phyloP scores from a whole-genome alignment of 2,888 invertebrate genomes.

The Torymus tubicola region DNA sequence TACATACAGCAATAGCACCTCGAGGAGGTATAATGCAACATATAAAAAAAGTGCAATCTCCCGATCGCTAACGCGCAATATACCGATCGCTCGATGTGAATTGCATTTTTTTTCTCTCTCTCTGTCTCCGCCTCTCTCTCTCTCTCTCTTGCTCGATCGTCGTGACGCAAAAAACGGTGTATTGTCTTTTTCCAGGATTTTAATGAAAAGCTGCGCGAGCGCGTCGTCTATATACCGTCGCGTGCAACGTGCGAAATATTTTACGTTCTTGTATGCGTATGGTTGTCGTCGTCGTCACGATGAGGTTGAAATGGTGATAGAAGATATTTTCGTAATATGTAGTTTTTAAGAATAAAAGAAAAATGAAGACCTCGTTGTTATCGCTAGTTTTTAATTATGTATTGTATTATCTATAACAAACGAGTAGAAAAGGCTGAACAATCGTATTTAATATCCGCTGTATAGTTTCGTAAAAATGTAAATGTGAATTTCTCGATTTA shows the following conservation, averaged over 20 bases:
- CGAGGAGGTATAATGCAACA: not conserved
- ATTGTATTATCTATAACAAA: too few species aligned
- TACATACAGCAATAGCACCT: too few species aligned
- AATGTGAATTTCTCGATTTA: too few species aligned
- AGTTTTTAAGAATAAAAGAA: too few species aligned
- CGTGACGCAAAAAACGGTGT: slow-evolving; percentile 25
- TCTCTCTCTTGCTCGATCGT: not conserved
- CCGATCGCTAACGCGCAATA: slow-evolving; percentile 49
- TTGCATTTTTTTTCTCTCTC: slow-evolving; percentile 36
- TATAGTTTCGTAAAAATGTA: too few species aligned
- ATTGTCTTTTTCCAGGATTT: slow-evolving; percentile 48
- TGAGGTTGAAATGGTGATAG: too few species aligned
- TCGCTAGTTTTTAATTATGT: too few species aligned
- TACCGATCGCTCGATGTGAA: slow-evolving; percentile 43
- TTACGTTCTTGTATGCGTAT: too few species aligned
- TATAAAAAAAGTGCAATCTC: slow-evolving; percentile 27
- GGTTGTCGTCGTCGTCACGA: too few species aligned
- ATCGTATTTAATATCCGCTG: too few species aligned
- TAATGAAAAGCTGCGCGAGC: slow-evolving; percentile 35
- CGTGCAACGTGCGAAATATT: not conserved
- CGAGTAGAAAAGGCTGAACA: too few species aligned
- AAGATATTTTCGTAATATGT: not conserved
- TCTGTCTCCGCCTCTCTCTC: not conserved
- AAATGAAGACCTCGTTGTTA: too few species aligned
- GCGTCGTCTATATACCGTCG: not conserved